Evolutionary conservation across 30 jellyfish, hydroid and myxozoan species (phyloP), one percentile per base, ranked within the genome.

Genomic region (Sanderia malayensis): DNA sequence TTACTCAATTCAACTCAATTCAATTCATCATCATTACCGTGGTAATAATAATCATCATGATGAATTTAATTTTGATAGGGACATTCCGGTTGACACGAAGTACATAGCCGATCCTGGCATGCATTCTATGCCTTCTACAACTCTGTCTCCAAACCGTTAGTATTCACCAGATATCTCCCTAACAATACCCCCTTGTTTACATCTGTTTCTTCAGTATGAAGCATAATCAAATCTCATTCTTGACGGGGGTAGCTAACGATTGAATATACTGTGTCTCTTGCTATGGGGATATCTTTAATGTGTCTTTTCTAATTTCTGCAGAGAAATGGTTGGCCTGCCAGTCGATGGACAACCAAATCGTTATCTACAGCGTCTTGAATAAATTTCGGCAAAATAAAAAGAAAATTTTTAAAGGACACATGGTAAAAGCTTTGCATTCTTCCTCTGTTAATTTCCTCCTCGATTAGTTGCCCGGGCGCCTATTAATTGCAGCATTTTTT

Each of bases 241-340:
- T n/a, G n/a, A n/a, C n/a, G n/a, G n/a, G n/a, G n/a, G n/a, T n/a
- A n/a, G n/a, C n/a, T n/a, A n/a, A n/a, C n/a, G n/a, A n/a, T n/a
- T n/a, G n/a, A n/a, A n/a, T n/a, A n/a, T n/a, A n/a, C n/a, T n/a
- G n/a, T n/a, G n/a, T n/a, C 52, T 37, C 52, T 6, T 4, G 13
- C 6, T 37, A 37, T 13, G 52, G 52, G 52, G 52, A 13, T 37
- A 37, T 37, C 13, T 6, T 4, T 37, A 37, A 4, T 37, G 52
- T 37, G 6, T 37, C 6, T 4, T 17, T 21, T 23, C 19, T 58
- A 20, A 19, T 25, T 52, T 10, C 61, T 46, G 1, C 52, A 91
- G 99, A 74, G 37, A 85, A 87, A 93, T 93, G 96, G 96, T 82
- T 93, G 28, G 99, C 99, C 0, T 79, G 96, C 72, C 99, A 93